Evolutionary conservation across 2,797 vertebrate species (phyloP).

Genomic region (Chloroceryle amazona): DNA sequence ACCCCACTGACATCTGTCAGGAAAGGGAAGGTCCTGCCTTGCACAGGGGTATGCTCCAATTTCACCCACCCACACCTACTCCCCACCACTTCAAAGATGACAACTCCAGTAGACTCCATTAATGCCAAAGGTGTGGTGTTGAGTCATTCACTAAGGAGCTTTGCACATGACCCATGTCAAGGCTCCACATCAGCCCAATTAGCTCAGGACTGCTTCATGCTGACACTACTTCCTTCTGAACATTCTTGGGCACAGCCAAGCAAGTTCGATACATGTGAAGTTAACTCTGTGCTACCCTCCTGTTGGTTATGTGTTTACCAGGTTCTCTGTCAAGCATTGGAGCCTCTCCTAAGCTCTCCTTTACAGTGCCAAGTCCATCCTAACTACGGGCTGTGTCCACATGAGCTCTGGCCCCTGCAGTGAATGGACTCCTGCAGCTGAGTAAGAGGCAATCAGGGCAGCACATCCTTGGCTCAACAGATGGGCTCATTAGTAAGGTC

Average conservation of each 20-base stretch:
- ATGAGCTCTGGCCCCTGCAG: background rate
- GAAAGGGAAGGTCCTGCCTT: background rate
- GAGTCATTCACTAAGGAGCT: background rate
- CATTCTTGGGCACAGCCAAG: background rate
- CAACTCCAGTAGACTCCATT: background rate
- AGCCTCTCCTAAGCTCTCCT: background rate
- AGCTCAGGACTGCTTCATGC: background rate
- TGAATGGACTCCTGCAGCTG: background rate
- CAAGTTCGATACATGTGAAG: rapidly evolving
- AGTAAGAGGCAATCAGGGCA: background rate
- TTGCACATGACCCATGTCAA: background rate
- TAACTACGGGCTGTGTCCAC: background rate
- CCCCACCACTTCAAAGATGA: background rate
- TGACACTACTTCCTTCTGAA: background rate
- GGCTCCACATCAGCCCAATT: background rate
- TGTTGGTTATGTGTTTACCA: background rate
- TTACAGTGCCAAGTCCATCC: background rate
- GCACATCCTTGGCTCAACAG: background rate
- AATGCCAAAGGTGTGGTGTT: background rate
- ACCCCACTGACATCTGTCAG: background rate
- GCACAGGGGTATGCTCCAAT: background rate
- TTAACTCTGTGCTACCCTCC: background rate
- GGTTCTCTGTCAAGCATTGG: background rate
- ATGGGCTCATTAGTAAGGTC: background rate
- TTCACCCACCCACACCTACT: background rate